These are phyloP conservation scores for Drosophila kanekoi DNA, from an alignment of 2,888 invertebrate species.

Conservation along the genomic window DNA sequence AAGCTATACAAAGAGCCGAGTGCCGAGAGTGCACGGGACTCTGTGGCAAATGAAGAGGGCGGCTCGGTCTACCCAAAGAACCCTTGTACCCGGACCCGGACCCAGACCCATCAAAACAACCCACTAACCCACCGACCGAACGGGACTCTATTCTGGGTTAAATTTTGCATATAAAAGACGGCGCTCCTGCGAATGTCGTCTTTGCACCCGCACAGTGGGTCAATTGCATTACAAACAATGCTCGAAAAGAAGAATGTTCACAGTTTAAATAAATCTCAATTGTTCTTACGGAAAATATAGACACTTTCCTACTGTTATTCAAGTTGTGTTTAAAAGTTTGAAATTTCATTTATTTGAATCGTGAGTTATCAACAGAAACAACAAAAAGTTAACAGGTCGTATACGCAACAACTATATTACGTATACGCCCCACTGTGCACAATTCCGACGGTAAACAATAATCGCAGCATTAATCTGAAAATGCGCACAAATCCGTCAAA, in stretches of 20 bases:
- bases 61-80: slow-evolving; percentile 8
- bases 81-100: background rate
- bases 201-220: slow-evolving; percentile 60
- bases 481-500: slow-evolving; percentile 79
- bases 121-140: slow-evolving; percentile 43
- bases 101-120: slow-evolving; percentile 28
- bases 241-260: no score
- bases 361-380: background rate
- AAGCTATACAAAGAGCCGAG: slow-evolving; percentile 67
- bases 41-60: slow-evolving; percentile 44
- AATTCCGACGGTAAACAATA: slow-evolving; percentile 72
- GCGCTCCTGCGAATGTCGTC: slow-evolving; percentile 37
- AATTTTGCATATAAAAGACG: slow-evolving; percentile 76
- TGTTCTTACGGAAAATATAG: no score
- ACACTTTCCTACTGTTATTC: no score
- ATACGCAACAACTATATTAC: slow-evolving; percentile 8
- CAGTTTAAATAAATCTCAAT: no score
- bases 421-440: slow-evolving; percentile 59
- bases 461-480: slow-evolving; percentile 79
- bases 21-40: slow-evolving; percentile 37
- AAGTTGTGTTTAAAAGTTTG: no score
- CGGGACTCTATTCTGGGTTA: slow-evolving; percentile 74
- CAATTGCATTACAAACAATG: slow-evolving; percentile 8
- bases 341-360: no score
- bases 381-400: background rate